Evolutionary conservation across 2,797 vertebrate genomes (phyloP), one percentile per base, ranked within the genome.

Genomic region (Bryconaethiops microstoma): DNA sequence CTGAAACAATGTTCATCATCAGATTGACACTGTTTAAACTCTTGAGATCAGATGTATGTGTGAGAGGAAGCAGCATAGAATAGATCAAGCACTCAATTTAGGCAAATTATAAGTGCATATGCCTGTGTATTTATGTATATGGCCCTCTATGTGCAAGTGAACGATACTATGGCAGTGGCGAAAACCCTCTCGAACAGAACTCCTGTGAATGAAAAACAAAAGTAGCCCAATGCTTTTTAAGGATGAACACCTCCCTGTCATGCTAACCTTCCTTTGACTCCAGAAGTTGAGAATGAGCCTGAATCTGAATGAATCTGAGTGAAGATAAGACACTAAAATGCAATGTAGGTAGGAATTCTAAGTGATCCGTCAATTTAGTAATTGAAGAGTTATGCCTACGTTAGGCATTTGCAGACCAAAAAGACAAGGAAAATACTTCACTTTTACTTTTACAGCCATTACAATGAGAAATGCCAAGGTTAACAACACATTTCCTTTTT

Each of bases 401-500:
- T 40, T 59, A 42, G 25, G 55, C 74, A 71, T 76, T 78, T 74
- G 79, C 50, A 65, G 52, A 77, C 54, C 50, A 78, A 83, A 82
- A 85, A 74, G 16, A 78, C 42, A 55, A 78, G 45, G 17, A 74
- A 77, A 83, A 81, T 83, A 74, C 54, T 25, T 78, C 35, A 79
- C 76, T 84, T 65, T 82, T 67, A 70, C 17, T 42, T 55, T 72
- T 29, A 3, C 29, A 64, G 80, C 62, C 23, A 65, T 71, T 40
- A 69, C 73, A 21, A 79, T 75, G 69, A 79, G 74, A 63, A 72
- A 42, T 76, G 79, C 76, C 80, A 79, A 86, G 83, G 85, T 85
- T 86, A 83, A 85, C 81, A 84, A 83, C 80, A 82, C 64, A 78
- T 83, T 80, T 79, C 85, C 69, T 71, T 82, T 45, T 35, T 62